Percentiles rank a stretch among this genome's conserved stretches.
These are phyloP conservation scores for Hydractinia symbiolongicarpus DNA, from an alignment of 30 jellyfish, hydroid and myxozoan genomes.

Conservation along the genomic window DNA sequence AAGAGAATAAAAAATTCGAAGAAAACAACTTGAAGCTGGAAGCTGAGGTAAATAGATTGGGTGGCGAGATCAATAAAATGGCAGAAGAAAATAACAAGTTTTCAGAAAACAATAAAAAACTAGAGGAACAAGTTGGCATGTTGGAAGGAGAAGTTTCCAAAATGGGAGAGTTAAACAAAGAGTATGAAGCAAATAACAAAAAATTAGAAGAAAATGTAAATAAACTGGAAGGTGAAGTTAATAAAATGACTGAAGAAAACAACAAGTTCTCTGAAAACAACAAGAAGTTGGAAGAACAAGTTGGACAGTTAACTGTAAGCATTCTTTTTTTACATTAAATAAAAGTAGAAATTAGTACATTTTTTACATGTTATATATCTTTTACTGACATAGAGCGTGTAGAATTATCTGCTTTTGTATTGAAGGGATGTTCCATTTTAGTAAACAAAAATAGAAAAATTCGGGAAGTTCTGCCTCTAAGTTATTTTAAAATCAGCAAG, in stretches of 20 bases:
- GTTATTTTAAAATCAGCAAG: no score
- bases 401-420: no score
- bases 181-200: conserved; percentile 35
- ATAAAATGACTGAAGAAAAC: conserved; percentile 77
- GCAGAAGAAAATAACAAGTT: conserved; percentile 68
- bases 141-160: conserved; percentile 70
- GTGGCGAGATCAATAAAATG: conserved; percentile 51
- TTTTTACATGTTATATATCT: no score
- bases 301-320: conserved; percentile 28
- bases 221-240: conserved; percentile 67
- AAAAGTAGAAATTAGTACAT: no score
- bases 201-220: conserved; percentile 69
- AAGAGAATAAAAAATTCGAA: conserved; percentile 60
- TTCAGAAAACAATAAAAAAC: conserved; percentile 69
- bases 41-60: conserved; percentile 69
- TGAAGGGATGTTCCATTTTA: no score
- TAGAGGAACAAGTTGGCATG: conserved; percentile 60
- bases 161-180: conserved; percentile 54
- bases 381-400: no score
- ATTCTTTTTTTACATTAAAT: background rate
- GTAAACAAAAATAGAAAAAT: no score
- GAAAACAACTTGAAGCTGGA: conserved; percentile 58
- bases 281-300: conserved; percentile 62
- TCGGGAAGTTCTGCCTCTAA: no score
- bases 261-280: conserved; percentile 59